Evolutionary conservation across 2,888 invertebrate genomes (phyloP).

Genomic region (Sphecodes monilicornis): DNA sequence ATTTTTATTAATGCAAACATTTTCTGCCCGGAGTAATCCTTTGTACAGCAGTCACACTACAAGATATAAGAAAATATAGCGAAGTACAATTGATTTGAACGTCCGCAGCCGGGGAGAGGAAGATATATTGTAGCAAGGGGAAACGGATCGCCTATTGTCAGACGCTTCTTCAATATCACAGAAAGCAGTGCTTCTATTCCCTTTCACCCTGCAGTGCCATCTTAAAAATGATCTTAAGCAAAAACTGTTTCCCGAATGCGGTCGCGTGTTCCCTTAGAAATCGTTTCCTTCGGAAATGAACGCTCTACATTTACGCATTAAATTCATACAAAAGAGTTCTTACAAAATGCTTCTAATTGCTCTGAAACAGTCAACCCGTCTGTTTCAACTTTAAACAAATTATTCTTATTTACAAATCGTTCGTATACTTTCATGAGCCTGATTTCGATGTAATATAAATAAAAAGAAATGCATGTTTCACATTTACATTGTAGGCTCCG

Average conservation of each 20-base stretch:
- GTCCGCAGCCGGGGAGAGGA: background rate
- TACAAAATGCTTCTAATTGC: too few relatives aligned
- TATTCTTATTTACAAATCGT: too few relatives aligned
- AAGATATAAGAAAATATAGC: slow-evolving; percentile 16
- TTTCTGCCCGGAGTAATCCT: background rate
- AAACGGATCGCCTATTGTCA: slow-evolving; percentile 15
- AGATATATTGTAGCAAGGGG: slow-evolving; percentile 13
- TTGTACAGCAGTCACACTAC: slow-evolving; percentile 2
- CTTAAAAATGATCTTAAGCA: slow-evolving; percentile 5
- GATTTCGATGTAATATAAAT: too few relatives aligned
- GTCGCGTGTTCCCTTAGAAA: background rate
- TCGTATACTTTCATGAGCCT: too few relatives aligned
- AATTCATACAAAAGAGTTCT: too few relatives aligned
- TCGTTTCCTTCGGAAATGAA: background rate
- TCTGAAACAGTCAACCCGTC: too few relatives aligned
- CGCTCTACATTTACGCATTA: background rate
- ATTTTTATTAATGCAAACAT: slow-evolving; percentile 12
- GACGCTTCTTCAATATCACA: slow-evolving; percentile 20
- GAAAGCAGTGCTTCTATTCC: slow-evolving; percentile 8
- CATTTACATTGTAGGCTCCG: too few relatives aligned
- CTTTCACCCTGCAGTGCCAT: slow-evolving; percentile 16
- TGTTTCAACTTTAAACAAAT: too few relatives aligned
- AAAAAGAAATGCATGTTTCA: too few relatives aligned
- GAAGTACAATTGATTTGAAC: slow-evolving; percentile 15
- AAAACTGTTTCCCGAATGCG: background rate